Base-by-base conservation (phyloP, 2,113 vertebrate species). In the Phaethon lepturus region DNA sequence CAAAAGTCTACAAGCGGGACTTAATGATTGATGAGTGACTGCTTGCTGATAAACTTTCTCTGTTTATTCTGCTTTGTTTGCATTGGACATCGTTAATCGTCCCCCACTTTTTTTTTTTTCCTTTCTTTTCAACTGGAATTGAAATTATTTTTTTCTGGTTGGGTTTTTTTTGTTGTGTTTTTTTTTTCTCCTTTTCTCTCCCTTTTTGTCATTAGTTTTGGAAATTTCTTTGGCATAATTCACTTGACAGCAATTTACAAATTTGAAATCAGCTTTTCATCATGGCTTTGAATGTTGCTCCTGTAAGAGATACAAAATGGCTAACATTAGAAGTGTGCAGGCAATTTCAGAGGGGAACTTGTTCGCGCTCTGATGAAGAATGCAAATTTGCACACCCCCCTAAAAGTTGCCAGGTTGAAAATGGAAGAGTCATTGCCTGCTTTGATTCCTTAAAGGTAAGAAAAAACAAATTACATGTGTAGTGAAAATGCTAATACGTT, bases 321-420 rank as follows among this genome's bases (percentile, higher is more conserved):
- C 98, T 99, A 97, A 99, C 99, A 0, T 97, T 99, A 85, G 99
- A 99, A 98, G 99, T 99, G 86, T 99, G 99, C 98, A 99, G 99
- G 88, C 99, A 99, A 89, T 99, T 99, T 98, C 99, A 99, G 97
- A 98, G 99, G 84, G 99, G 99, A 97, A 99, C 99, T 49, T 99
- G 99, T 98, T 99, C 99, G 23, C 99, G 99, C 78, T 99, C 99
- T 58, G 99, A 99, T 80, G 99, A 99, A 98, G 99, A 99, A 98
- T 99, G 99, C 98, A 99, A 99, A 98, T 99, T 99, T 98, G 99
- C 99, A 98, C 99, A 99, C 95, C 99, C 99, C 69, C 99, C 99
- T 22, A 99, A 99, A 98, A 99, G 99, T 96, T 99, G 99, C 98
- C 99, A 99, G 98, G 99, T 99, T 85, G 99, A 99, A 98, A 99